phyloP scores from a whole-genome alignment of 2,888 invertebrate species.

The Andrena marginata region DNA sequence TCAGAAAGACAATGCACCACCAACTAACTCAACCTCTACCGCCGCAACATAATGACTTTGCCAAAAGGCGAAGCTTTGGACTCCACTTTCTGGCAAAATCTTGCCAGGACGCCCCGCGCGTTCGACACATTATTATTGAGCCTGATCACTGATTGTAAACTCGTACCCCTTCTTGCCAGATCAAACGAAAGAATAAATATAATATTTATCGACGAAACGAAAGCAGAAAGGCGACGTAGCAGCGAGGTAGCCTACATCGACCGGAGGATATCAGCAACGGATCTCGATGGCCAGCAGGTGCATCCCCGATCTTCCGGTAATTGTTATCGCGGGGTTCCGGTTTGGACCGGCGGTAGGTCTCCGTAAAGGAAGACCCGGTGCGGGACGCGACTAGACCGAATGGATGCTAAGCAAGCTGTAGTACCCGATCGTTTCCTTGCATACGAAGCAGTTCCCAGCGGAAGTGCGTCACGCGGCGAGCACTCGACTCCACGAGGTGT shows the following conservation, averaged over 20 bases:
- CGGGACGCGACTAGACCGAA: constrained; percentile 77
- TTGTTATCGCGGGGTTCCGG: constrained; percentile 69
- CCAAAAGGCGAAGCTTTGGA: too few relatives aligned
- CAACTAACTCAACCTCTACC: too few relatives aligned
- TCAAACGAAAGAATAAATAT: too few relatives aligned
- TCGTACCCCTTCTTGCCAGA: too few relatives aligned
- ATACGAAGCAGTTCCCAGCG: constrained; percentile 81
- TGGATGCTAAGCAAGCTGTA: constrained; percentile 84
- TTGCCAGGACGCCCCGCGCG: too few relatives aligned
- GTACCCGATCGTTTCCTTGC: constrained; percentile 83
- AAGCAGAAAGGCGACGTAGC: too few relatives aligned
- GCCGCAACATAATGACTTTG: too few relatives aligned
- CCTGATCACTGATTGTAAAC: too few relatives aligned
- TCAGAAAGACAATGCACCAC: too few relatives aligned
- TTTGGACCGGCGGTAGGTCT: constrained; percentile 72
- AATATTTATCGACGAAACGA: too few relatives aligned
- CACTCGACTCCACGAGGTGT: constrained; percentile 74
- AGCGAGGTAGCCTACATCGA: neutral
- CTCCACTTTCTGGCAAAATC: too few relatives aligned
- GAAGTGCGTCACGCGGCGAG: constrained; percentile 82
- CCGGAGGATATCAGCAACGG: neutral
- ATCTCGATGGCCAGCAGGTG: constrained; percentile 53
- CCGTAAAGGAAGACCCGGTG: constrained; percentile 67
- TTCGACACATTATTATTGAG: too few relatives aligned
- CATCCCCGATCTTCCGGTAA: constrained; percentile 60